Evolutionary conservation across 1,140 invertebrate species (phyloP), one percentile per base, ranked within the genome.

Genomic region (Armadillidium nasatum): DNA sequence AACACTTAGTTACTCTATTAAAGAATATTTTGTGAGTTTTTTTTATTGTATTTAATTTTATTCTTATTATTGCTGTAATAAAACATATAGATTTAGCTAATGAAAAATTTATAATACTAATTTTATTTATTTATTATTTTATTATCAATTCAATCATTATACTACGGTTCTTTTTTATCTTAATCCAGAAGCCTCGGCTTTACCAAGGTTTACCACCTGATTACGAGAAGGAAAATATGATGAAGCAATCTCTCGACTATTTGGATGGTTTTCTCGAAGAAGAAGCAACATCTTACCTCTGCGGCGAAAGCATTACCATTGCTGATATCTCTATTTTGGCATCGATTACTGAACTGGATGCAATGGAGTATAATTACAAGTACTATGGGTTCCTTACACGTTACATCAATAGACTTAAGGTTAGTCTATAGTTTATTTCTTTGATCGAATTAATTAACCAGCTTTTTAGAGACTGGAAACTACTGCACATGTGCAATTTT

Each of bases 291-390:
- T 70, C 78, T 6, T 85, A 83, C 77, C 81, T 81, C 13, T 82
- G 82, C 21, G 84, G 83, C 33, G 81, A 83, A n/a, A 74, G 80
- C 13, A 70, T 84, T 9, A 85, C 84, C 54, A 79, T 85, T 23
- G 84, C 84, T 68, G 84, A 85, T 77, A 77, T 85, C 23, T 82
- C 84, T 7, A 67, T 85, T 15, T 79, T 84, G 33, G 82, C 82
- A 44, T 82, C 82, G 33, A 75, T 85, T 15, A 83, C 82, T n/a
- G 82, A 83, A 33, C 78, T 84, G 10, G 81, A 82, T 79, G 82
- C 77, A 15, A 76, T 83, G 69, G 83, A 83, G 15, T 84, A 82
- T 76, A 76, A 66, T 77, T 83, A 81, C 76, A 83, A 82, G 68
- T 80, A 78, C 67, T 85, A 82, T 71, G 77, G 82, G 10, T 83